These are phyloP conservation scores for Rhadina sibilatrix DNA, from an alignment of 2,113 vertebrate genomes.

Conservation along the genomic window DNA sequence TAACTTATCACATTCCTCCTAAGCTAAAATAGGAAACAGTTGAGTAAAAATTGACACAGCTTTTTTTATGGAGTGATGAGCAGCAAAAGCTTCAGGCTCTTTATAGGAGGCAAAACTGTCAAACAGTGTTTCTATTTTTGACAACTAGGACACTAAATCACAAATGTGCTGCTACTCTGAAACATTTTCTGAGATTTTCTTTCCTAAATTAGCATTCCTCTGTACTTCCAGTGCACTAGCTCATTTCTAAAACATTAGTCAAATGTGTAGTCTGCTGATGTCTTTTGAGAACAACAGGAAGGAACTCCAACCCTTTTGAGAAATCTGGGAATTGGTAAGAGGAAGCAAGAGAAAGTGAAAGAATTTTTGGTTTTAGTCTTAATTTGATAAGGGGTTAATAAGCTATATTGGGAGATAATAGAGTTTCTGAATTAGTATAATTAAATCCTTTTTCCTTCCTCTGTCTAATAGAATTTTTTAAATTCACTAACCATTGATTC, in stretches of 20 bases:
- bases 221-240: not conserved
- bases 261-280: not conserved
- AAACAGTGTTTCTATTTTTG: conserved; percentile 30
- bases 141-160: conserved; percentile 32
- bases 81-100: conserved; percentile 16
- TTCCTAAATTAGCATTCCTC: conserved; percentile 16
- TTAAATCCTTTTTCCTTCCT: not conserved
- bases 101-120: conserved; percentile 4
- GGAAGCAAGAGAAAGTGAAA: not conserved
- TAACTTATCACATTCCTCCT: not conserved
- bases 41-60: conserved; percentile 17
- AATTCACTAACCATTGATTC: not conserved
- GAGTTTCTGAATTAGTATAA: not conserved
- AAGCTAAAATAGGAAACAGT: conserved; percentile 35
- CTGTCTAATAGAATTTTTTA: not conserved
- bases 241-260: not conserved
- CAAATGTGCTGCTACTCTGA: conserved; percentile 10
- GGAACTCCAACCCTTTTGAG: not conserved
- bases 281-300: not conserved
- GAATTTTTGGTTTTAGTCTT: not conserved
- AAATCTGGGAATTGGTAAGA: not conserved
- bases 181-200: not conserved
- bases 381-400: not conserved
- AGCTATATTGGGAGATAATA: not conserved
- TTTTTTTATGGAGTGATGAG: not conserved